phyloP scores from a whole-genome alignment of 2,797 vertebrate genomes.

The Notolabrus celidotus region DNA sequence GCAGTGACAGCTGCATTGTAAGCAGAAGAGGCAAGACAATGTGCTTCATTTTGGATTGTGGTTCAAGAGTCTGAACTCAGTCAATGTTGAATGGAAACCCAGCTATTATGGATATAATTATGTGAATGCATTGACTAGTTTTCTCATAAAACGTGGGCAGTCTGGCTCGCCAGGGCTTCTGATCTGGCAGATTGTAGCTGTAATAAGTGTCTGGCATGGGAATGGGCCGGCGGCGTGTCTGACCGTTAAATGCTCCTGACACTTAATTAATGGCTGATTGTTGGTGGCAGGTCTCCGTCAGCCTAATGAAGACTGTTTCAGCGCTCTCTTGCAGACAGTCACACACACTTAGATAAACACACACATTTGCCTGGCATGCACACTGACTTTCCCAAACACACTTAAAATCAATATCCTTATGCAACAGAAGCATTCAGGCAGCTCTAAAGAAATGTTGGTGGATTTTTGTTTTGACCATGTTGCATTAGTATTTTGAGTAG shows the following conservation, averaged over 20 bases:
- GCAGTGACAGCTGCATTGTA: constrained; percentile 10
- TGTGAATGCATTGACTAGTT: constrained; percentile 40
- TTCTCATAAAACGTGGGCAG: constrained; percentile 38
- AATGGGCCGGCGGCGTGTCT: constrained; percentile 52
- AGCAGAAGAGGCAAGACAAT: constrained; percentile 10
- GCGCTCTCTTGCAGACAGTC: neutral
- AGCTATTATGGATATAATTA: constrained; percentile 31
- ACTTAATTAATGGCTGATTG: constrained; percentile 79
- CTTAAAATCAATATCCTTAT: constrained; percentile 13
- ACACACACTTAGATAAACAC: neutral
- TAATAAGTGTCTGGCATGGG: constrained; percentile 68
- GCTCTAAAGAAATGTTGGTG: neutral
- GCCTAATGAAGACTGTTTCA: constrained; percentile 59
- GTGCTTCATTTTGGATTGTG: neutral
- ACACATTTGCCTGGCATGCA: constrained; percentile 6
- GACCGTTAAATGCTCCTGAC: constrained; percentile 76
- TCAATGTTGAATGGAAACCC: constrained; percentile 26
- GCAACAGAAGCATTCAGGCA: constrained; percentile 3
- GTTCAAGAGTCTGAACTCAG: constrained; percentile 21
- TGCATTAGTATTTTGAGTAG: neutral
- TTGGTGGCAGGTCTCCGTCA: constrained; percentile 60
- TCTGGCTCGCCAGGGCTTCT: constrained; percentile 46
- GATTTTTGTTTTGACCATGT: neutral
- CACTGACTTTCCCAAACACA: constrained; percentile 27
- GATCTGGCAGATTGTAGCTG: constrained; percentile 61